Evolutionary conservation across 30 jellyfish, hydroid and myxozoan species (phyloP).

Genomic region (Cassiopea andromeda): DNA sequence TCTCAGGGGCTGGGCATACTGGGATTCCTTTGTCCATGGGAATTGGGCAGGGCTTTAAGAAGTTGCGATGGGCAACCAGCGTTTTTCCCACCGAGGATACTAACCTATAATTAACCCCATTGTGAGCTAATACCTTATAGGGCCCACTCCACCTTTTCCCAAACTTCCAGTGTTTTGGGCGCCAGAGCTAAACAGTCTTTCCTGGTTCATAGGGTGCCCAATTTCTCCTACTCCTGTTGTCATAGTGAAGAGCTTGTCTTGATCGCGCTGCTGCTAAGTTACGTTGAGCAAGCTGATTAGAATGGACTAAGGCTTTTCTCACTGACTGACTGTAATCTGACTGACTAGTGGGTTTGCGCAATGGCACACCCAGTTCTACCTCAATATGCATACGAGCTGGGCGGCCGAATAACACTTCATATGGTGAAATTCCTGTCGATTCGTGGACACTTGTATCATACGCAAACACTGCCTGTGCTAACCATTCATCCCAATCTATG

Average conservation of each 20-base stretch:
- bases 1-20: slow-evolving; percentile 6
- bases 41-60: background rate
- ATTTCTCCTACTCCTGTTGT: background rate
- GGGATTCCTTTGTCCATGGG: slow-evolving; percentile 30
- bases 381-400: slow-evolving; percentile 29
- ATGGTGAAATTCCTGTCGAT: slow-evolving; percentile 40
- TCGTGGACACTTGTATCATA: slow-evolving; percentile 36
- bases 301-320: background rate
- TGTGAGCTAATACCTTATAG: background rate
- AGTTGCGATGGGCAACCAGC: background rate
- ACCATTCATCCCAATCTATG: slow-evolving; percentile 16
- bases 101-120: slow-evolving; percentile 2
- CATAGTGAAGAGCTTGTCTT: background rate
- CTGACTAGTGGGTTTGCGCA: slow-evolving; percentile 12
- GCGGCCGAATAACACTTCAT: slow-evolving; percentile 45
- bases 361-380: slow-evolving; percentile 17
- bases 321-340: slow-evolving; percentile 19
- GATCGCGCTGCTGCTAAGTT: slow-evolving; percentile 9
- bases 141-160: slow-evolving; percentile 3
- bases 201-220: background rate
- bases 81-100: background rate
- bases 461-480: slow-evolving; percentile 43
- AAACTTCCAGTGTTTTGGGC: slow-evolving; percentile 4
- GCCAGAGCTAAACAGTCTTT: background rate
- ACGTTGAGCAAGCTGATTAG: slow-evolving; percentile 21